Evolutionary conservation across 2,888 invertebrate species (phyloP).

Genomic region (Luperina nickerlii): DNA sequence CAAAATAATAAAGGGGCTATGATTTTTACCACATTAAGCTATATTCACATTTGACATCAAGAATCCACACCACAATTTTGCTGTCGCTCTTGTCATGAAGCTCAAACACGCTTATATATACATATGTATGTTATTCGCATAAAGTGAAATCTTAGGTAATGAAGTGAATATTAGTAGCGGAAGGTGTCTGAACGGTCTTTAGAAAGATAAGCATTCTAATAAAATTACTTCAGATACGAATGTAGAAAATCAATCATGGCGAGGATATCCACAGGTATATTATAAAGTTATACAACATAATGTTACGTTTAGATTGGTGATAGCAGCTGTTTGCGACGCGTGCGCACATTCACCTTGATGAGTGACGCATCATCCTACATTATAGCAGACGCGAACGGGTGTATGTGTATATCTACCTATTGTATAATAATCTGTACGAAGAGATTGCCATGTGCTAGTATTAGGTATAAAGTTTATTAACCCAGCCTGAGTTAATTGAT

Average conservation of each 20-base stretch:
- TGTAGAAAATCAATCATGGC: conserved; percentile 30
- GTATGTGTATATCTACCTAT: neutral
- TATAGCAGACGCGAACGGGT: neutral
- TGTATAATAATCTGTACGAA: neutral
- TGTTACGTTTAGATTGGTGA: conserved; percentile 30
- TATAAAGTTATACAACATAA: conserved; percentile 34
- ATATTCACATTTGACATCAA: neutral
- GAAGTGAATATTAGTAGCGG: neutral
- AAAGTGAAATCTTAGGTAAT: neutral
- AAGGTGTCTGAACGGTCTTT: neutral
- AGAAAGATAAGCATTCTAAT: conserved; percentile 10
- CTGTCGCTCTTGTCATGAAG: neutral
- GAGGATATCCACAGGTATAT: conserved; percentile 34
- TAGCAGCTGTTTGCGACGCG: conserved; percentile 11
- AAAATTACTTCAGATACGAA: conserved; percentile 2
- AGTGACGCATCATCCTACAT: conserved; percentile 20
- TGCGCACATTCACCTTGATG: conserved; percentile 37
- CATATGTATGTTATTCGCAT: neutral
- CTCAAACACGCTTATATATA: neutral
- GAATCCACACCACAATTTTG: neutral
- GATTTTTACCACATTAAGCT: neutral
- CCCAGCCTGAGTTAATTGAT: neutral
- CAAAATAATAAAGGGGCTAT: neutral
- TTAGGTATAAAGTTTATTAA: neutral
- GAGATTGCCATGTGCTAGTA: neutral